These are phyloP conservation scores for Biston betularia DNA, from an alignment of 2,888 invertebrate species.

Conservation along the genomic window DNA sequence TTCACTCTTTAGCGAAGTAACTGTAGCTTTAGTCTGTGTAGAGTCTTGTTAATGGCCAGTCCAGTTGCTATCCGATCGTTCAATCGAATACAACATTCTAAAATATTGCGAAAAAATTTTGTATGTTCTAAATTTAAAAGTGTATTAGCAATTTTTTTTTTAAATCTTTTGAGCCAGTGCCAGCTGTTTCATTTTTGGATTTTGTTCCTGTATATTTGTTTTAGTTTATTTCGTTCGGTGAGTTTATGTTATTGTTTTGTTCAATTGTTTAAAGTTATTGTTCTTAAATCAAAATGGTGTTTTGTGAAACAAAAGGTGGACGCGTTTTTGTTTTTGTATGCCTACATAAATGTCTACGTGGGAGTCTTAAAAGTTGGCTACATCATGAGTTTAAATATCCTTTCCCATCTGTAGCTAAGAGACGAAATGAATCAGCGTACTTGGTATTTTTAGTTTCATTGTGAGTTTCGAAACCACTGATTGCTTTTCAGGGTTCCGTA, in stretches of 20 bases:
- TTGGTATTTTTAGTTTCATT: background rate
- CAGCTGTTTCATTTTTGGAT: constrained; percentile 3
- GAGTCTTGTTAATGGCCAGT: constrained; percentile 59
- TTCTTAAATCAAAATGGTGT: constrained; percentile 3
- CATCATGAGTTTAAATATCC: no score
- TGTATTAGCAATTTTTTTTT: constrained; percentile 10
- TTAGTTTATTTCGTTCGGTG: no score
- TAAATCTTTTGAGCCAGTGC: background rate
- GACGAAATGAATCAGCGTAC: constrained; percentile 19
- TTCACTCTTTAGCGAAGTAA: constrained; percentile 46
- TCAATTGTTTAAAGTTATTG: constrained; percentile 9
- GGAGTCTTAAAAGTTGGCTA: constrained; percentile 27
- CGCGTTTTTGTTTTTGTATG: background rate
- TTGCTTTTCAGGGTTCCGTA: no score
- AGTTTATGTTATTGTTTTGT: constrained; percentile 1
- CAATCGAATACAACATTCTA: constrained; percentile 49
- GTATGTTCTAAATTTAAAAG: constrained; percentile 7
- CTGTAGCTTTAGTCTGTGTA: constrained; percentile 36
- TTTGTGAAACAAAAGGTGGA: background rate
- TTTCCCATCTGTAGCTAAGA: constrained; percentile 12
- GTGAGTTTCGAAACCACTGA: background rate
- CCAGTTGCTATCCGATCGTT: constrained; percentile 51
- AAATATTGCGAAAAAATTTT: background rate
- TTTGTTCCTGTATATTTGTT: constrained; percentile 6
- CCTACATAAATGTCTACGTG: constrained; percentile 18